Percentiles rank a stretch among this genome's conserved stretches.
phyloP scores from a whole-genome alignment of 2,888 invertebrate species.

The Habrosyne pyritoides region DNA sequence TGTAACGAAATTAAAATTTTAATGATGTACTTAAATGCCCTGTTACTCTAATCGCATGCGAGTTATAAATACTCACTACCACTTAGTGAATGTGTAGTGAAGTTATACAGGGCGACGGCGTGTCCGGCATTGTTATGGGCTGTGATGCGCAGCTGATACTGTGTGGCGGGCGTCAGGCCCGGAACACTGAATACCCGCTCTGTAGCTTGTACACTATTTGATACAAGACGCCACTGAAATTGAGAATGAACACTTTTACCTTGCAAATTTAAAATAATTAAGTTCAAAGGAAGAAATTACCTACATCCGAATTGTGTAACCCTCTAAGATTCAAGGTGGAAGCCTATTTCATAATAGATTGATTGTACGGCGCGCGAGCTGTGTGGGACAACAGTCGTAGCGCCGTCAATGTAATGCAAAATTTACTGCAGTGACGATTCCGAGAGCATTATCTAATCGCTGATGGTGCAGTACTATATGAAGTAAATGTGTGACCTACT shows the following conservation, averaged over 20 bases:
- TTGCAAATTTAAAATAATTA: background rate
- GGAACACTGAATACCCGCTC: constrained; percentile 92
- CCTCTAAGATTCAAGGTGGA: too few species aligned
- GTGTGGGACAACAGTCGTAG: too few species aligned
- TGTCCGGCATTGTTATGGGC: constrained; percentile 95
- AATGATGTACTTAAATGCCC: constrained; percentile 42
- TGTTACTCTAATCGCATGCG: background rate
- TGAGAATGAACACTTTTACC: background rate
- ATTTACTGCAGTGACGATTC: background rate
- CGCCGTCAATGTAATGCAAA: too few species aligned
- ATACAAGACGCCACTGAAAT: constrained; percentile 89
- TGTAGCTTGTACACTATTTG: constrained; percentile 91
- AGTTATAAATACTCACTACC: constrained; percentile 80
- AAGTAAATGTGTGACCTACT: constrained; percentile 19
- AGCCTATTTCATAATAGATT: too few species aligned
- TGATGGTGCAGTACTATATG: too few species aligned
- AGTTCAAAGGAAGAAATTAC: too few species aligned
- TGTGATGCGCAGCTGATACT: constrained; percentile 89
- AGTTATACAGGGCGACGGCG: constrained; percentile 91
- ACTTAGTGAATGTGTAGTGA: constrained; percentile 90
- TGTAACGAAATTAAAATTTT: background rate
- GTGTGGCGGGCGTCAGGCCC: constrained; percentile 89
- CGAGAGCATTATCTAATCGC: background rate
- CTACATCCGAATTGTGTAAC: too few species aligned
- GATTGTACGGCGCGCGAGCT: too few species aligned